These are phyloP conservation scores for Pluvianellus socialis DNA, from an alignment of 2,113 vertebrate genomes.

Conservation along the genomic window DNA sequence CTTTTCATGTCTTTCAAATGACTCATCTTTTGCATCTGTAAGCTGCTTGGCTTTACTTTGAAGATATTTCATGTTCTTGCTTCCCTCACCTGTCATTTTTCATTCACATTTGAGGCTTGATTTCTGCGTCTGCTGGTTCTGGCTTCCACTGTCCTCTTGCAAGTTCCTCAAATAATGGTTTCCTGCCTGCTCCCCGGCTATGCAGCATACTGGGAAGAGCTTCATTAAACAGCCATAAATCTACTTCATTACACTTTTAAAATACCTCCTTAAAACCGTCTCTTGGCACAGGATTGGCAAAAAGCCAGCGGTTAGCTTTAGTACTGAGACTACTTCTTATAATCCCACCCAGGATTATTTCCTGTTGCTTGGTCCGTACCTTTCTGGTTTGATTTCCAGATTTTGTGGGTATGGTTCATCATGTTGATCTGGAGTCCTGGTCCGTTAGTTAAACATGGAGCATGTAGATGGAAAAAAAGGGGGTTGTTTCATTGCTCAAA, in stretches of 20 bases:
- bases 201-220: neutral
- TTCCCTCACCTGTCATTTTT: neutral
- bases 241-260: neutral
- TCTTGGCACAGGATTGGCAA: neutral
- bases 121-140: neutral
- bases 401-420: neutral
- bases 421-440: neutral
- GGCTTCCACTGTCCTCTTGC: neutral
- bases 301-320: neutral
- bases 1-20: neutral
- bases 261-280: neutral
- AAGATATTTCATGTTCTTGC: neutral
- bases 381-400: neutral
- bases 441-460: neutral
- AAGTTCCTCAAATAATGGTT: neutral
- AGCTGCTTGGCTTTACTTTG: neutral
- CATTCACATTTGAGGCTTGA: neutral
- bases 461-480: neutral
- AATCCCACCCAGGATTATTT: neutral
- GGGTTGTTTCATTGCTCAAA: neutral
- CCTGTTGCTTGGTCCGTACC: neutral
- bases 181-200: neutral
- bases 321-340: neutral
- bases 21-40: neutral
- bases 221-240: slow-evolving; percentile 20